Percentiles rank a stretch among this genome's conserved stretches.
phyloP scores from a whole-genome alignment of 2,113 vertebrate genomes.

The Ceyx melanurus region DNA sequence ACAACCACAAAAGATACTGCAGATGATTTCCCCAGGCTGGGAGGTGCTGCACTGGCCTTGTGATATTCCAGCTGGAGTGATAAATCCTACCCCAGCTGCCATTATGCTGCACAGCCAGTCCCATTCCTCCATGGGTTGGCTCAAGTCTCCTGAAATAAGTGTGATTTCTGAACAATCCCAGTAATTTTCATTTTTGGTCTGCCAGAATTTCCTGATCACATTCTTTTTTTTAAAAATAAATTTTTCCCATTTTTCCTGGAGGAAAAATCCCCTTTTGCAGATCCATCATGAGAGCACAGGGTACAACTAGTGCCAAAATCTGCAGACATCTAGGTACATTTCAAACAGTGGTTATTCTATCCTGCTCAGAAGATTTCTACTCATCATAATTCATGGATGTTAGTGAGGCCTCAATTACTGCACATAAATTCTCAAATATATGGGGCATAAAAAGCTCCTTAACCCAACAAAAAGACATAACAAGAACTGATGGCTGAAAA shows the following conservation, averaged over 20 bases:
- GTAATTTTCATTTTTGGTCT: background rate
- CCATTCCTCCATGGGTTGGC: background rate
- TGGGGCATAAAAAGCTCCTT: conserved; percentile 16
- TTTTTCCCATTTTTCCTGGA: background rate
- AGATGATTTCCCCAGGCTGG: background rate
- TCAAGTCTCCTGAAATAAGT: too few relatives aligned
- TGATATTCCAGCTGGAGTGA: background rate
- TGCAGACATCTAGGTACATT: background rate
- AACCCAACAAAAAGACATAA: conserved; percentile 8
- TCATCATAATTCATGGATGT: background rate
- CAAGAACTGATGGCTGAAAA: conserved; percentile 4
- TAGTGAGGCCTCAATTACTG: conserved; percentile 4
- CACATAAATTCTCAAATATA: background rate
- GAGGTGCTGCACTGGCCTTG: background rate
- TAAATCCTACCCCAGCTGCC: background rate
- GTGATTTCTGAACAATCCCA: background rate
- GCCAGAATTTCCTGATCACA: background rate
- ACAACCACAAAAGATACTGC: background rate
- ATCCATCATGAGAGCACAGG: background rate
- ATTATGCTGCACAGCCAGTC: background rate
- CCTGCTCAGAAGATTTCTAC: background rate
- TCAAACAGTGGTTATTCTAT: background rate
- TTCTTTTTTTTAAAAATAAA: background rate
- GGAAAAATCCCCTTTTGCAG: background rate
- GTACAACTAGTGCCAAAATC: background rate